A percentile compares a stretch with the other conserved stretches of the same genome.
phyloP scores from a whole-genome alignment of 2,797 vertebrate species.

The Danio choprae region DNA sequence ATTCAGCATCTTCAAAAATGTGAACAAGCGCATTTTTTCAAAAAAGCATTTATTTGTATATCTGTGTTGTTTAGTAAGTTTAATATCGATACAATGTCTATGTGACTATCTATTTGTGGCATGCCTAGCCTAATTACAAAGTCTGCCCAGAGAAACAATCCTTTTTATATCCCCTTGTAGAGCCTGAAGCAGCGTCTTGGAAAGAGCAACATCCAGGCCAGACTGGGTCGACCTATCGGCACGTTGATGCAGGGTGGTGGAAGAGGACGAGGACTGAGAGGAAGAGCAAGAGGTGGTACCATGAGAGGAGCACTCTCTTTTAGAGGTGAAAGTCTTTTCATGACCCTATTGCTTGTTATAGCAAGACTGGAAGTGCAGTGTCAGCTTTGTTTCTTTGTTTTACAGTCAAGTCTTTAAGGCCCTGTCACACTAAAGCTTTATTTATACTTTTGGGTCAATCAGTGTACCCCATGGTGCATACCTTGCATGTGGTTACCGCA shows the following conservation, averaged over 20 bases:
- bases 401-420: too few species aligned
- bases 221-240: slow-evolving; percentile 89
- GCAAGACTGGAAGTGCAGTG: background rate
- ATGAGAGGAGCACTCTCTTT: slow-evolving; percentile 86
- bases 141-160: background rate
- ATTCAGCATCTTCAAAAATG: too few species aligned
- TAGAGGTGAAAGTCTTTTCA: slow-evolving; percentile 80
- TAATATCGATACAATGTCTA: too few species aligned
- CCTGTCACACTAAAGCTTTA: too few species aligned
- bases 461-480: too few species aligned
- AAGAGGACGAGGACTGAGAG: slow-evolving; percentile 83
- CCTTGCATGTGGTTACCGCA: too few species aligned
- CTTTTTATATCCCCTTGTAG: slow-evolving; percentile 68
- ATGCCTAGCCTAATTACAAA: background rate
- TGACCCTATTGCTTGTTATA: background rate
- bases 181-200: slow-evolving; percentile 97
- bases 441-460: background rate
- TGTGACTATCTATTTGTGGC: background rate
- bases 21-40: too few species aligned
- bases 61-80: too few species aligned
- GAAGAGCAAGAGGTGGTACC: slow-evolving; percentile 82
- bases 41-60: too few species aligned
- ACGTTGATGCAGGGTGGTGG: slow-evolving; percentile 81
- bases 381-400: background rate
- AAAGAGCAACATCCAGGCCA: slow-evolving; percentile 96